A percentile compares a stretch with the other conserved stretches of the same genome.
phyloP scores from a whole-genome alignment of 2,797 vertebrate genomes.

The Anableps anableps region DNA sequence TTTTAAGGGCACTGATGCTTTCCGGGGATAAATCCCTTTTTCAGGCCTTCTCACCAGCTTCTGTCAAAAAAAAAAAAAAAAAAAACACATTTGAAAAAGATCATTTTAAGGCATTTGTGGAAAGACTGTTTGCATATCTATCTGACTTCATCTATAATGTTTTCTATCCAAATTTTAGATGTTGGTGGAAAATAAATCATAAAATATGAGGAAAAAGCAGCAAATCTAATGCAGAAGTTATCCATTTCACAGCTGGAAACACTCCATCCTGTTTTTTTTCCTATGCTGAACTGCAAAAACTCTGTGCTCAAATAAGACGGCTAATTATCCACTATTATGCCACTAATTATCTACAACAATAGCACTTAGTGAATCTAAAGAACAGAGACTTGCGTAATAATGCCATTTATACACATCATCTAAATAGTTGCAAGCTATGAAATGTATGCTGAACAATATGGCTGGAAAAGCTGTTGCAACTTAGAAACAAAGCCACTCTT shows the following conservation, averaged over 20 bases:
- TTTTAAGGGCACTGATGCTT: slow-evolving; percentile 16
- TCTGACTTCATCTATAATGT: not conserved
- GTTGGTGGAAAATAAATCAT: not conserved
- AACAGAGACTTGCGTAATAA: not conserved
- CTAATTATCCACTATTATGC: not conserved
- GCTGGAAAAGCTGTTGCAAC: not conserved
- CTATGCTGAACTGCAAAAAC: not conserved
- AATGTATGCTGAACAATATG: not conserved
- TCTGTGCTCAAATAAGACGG: not conserved
- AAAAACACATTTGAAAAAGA: not conserved
- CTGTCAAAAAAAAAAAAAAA: not conserved
- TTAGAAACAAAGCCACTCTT: not conserved
- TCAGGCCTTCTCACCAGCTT: slow-evolving; percentile 9
- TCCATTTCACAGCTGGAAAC: not conserved
- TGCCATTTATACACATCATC: not conserved
- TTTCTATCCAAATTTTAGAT: not conserved
- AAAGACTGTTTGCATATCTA: not conserved
- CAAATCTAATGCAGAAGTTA: not conserved
- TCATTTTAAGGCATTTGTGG: not conserved
- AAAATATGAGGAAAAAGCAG: not conserved
- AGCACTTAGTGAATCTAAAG: not conserved
- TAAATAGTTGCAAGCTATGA: not conserved
- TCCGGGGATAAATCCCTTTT: slow-evolving; percentile 8
- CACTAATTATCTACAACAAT: not conserved
- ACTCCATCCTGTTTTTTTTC: not conserved